Percentiles rank a stretch among this genome's conserved stretches.
These are phyloP conservation scores for Morelia viridis DNA, from an alignment of 2,797 vertebrate species.

Conservation along the genomic window DNA sequence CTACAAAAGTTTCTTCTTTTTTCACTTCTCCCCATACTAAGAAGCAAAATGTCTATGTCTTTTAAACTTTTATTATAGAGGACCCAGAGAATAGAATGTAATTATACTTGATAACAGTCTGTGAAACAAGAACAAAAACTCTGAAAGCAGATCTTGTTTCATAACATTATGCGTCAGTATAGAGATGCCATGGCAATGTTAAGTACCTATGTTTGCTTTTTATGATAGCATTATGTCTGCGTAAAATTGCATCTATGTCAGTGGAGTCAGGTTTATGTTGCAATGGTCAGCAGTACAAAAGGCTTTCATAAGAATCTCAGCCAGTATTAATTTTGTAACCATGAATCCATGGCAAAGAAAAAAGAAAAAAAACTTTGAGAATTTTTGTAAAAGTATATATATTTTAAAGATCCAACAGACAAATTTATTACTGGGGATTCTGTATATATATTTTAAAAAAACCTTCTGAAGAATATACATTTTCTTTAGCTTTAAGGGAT, in stretches of 20 bases:
- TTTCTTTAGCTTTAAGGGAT: not conserved
- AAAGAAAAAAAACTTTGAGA: not conserved
- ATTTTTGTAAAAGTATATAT: not conserved
- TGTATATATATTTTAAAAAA: not conserved
- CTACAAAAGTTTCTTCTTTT: not conserved
- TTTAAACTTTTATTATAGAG: slow-evolving; percentile 50
- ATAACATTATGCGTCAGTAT: slow-evolving; percentile 41
- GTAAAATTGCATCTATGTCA: slow-evolving; percentile 25
- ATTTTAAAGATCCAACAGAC: not conserved
- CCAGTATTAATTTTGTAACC: not conserved
- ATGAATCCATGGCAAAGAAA: slow-evolving; percentile 45
- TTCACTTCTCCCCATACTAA: slow-evolving; percentile 15
- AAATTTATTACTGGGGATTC: not conserved
- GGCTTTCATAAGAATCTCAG: not conserved
- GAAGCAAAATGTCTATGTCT: slow-evolving; percentile 33
- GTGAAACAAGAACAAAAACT: slow-evolving; percentile 30
- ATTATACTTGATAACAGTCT: slow-evolving; percentile 25
- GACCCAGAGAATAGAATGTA: slow-evolving; percentile 41
- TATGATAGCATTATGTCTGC: slow-evolving; percentile 13
- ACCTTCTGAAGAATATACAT: not conserved
- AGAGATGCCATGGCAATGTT: slow-evolving; percentile 19
- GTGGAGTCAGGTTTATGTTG: not conserved
- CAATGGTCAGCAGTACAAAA: not conserved
- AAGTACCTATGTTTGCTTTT: slow-evolving; percentile 16
- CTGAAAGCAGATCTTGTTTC: slow-evolving; percentile 47